Conservation (phyloP, 2,113 vertebrate genomes). For the Oxygymnocypris stewartii region DNA sequence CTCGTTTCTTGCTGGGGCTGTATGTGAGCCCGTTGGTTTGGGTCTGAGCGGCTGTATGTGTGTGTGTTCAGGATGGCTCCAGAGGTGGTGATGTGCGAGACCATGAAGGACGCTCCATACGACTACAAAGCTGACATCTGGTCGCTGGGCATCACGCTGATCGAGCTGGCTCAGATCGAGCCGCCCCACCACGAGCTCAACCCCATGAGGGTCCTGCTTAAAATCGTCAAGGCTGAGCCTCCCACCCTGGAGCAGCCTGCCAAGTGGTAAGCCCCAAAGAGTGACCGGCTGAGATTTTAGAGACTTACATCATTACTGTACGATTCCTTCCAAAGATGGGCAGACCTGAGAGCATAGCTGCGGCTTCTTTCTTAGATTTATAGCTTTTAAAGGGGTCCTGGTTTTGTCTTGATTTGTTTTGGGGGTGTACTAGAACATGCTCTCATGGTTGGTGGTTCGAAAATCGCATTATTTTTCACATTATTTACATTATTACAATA, state of each 20-base stretch:
- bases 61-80: constrained; percentile 89
- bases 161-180: constrained; percentile 95
- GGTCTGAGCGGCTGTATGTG: background rate
- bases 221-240: constrained; percentile 94
- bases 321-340: background rate
- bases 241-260: constrained; percentile 84
- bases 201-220: constrained; percentile 96
- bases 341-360: constrained; percentile 6
- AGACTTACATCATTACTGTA: background rate
- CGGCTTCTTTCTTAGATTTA: background rate
- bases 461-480: too few relatives aligned
- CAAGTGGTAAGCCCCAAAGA: constrained; percentile 83
- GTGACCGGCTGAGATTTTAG: background rate
- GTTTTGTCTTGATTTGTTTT: too few relatives aligned
- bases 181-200: constrained; percentile 97
- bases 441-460: too few relatives aligned
- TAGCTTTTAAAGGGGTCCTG: background rate
- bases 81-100: constrained; percentile 98
- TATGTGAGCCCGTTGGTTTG: too few relatives aligned
- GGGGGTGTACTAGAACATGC: too few relatives aligned
- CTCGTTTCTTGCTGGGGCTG: too few relatives aligned
- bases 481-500: too few relatives aligned
- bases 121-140: constrained; percentile 98
- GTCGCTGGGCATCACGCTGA: constrained; percentile 97
- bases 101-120: constrained; percentile 95